These are phyloP conservation scores for Dilophus febrilis DNA, from an alignment of 2,888 invertebrate genomes.

Conservation along the genomic window DNA sequence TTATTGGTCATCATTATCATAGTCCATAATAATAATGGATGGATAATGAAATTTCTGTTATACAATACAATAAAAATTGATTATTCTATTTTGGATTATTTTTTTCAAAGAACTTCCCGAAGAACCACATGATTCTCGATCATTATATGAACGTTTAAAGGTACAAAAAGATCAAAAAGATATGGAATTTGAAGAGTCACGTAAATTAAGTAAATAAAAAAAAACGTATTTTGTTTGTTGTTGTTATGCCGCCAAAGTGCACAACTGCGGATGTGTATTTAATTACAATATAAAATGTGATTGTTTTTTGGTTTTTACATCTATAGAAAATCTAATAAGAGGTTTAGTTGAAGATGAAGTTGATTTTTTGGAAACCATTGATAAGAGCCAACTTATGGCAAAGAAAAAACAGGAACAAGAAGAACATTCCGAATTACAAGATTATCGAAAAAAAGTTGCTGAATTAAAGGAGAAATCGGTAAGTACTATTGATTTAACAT, in stretches of 20 bases:
- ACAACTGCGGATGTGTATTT: neutral
- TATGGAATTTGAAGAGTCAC: slow-evolving; percentile 87
- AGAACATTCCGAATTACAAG: slow-evolving; percentile 67
- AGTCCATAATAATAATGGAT: too few species aligned
- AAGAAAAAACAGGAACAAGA: slow-evolving; percentile 70
- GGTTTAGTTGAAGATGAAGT: slow-evolving; percentile 94
- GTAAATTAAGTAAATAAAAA: slow-evolving; percentile 67
- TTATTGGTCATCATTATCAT: too few species aligned
- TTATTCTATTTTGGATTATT: slow-evolving; percentile 1
- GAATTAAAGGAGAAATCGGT: slow-evolving; percentile 46
- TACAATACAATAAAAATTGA: too few species aligned
- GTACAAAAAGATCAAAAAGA: slow-evolving; percentile 86
- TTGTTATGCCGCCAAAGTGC: too few species aligned
- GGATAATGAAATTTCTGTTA: too few species aligned
- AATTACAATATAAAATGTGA: neutral
- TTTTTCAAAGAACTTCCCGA: slow-evolving; percentile 65
- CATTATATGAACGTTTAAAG: slow-evolving; percentile 81
- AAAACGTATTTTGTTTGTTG: neutral
- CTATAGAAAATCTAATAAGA: slow-evolving; percentile 63
- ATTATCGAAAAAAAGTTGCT: slow-evolving; percentile 58
- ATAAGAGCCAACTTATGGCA: slow-evolving; percentile 67
- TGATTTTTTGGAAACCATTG: slow-evolving; percentile 82
- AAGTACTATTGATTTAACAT: too few species aligned
- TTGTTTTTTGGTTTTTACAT: neutral
- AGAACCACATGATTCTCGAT: slow-evolving; percentile 62